phyloP scores from a whole-genome alignment of 2,113 vertebrate species.

The Bufo bufo region DNA sequence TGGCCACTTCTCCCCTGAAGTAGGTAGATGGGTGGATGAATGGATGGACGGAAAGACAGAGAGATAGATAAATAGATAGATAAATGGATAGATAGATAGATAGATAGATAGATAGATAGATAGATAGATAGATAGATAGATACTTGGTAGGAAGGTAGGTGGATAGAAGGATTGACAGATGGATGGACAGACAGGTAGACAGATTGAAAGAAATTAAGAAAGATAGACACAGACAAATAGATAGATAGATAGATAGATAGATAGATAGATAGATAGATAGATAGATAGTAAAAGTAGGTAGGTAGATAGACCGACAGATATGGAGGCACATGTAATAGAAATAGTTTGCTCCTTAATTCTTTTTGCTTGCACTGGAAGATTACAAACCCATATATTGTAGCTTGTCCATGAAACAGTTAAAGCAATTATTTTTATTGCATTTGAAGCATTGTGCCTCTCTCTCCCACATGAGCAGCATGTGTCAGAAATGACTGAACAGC shows the following conservation, averaged over 20 bases:
- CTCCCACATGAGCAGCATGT: slow-evolving; percentile 52
- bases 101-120: background rate
- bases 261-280: background rate
- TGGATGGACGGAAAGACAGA: no score
- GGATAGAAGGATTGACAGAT: background rate
- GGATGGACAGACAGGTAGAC: background rate
- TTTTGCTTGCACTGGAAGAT: background rate
- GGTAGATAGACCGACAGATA: background rate
- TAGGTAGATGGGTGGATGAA: no score
- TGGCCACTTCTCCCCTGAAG: no score
- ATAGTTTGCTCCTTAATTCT: background rate
- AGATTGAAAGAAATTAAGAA: background rate
- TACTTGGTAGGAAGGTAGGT: background rate
- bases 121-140: slow-evolving; percentile 2
- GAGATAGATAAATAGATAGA: no score
- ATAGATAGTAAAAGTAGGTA: background rate
- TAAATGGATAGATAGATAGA: background rate
- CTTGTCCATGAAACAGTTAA: slow-evolving; percentile 8
- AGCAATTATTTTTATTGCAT: slow-evolving; percentile 47
- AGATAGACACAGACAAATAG: background rate
- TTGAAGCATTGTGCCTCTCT: slow-evolving; percentile 49
- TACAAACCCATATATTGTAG: background rate
- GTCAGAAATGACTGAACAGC: slow-evolving; percentile 48
- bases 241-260: background rate
- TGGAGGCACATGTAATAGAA: background rate